phyloP scores from a whole-genome alignment of 2,888 invertebrate genomes.

The Abrostola triplasia region DNA sequence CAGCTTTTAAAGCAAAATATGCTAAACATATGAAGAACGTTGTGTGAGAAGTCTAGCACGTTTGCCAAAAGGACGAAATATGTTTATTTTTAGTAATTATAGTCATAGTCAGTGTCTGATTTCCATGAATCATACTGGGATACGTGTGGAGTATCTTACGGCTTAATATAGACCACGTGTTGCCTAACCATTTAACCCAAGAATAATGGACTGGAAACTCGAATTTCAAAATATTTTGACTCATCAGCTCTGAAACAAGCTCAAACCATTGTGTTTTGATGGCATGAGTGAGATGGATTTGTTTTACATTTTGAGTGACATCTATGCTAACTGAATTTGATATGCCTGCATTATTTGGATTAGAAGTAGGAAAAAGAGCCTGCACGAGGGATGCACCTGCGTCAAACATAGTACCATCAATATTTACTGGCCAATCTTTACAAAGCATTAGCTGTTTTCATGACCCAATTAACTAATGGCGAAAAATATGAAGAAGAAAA shows the following conservation, averaged over 20 bases:
- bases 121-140: constrained; percentile 70
- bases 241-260: constrained; percentile 1
- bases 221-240: background rate
- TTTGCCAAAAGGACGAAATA: constrained; percentile 24
- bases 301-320: background rate
- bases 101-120: constrained; percentile 25
- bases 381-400: too few species aligned
- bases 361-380: too few species aligned
- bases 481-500: too few species aligned
- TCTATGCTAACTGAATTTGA: too few species aligned
- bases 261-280: constrained; percentile 12
- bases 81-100: constrained; percentile 38
- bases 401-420: too few species aligned
- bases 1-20: too few species aligned
- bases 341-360: too few species aligned
- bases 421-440: too few species aligned
- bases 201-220: background rate
- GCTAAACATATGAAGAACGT: background rate
- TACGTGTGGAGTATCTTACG: constrained; percentile 27
- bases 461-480: too few species aligned
- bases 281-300: background rate
- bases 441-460: too few species aligned
- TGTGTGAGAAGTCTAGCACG: background rate
- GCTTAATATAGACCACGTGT: constrained; percentile 47
- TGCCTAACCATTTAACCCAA: constrained; percentile 13